These are phyloP conservation scores for Tinamus major DNA, from an alignment of 2,797 vertebrate genomes.

Conservation along the genomic window DNA sequence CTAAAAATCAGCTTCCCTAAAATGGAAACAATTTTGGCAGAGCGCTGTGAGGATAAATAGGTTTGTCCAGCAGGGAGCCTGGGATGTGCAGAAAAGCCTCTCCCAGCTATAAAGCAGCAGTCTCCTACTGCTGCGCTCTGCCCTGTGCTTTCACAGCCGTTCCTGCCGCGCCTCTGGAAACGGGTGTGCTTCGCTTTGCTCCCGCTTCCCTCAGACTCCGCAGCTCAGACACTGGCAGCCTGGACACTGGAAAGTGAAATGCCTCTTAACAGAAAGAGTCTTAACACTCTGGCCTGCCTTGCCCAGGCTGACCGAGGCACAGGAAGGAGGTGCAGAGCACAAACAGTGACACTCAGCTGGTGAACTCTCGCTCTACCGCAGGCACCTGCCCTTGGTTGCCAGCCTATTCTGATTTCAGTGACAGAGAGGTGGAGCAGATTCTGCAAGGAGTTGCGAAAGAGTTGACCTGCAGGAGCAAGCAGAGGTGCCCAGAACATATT, in stretches of 20 bases:
- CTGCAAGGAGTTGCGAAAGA: not conserved
- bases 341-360: not conserved
- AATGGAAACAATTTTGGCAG: conserved; percentile 27
- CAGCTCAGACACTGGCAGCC: not conserved
- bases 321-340: not conserved
- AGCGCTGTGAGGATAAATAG: conserved; percentile 18
- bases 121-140: not conserved
- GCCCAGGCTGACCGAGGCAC: not conserved
- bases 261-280: not conserved
- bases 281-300: not conserved
- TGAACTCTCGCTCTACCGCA: not conserved
- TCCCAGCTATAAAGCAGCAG: not conserved
- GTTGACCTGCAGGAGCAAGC: not conserved
- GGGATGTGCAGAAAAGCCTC: conserved; percentile 10
- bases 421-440: not conserved
- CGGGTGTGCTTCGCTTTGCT: not conserved
- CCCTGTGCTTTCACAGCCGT: not conserved
- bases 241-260: not conserved
- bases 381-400: not conserved
- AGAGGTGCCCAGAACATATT: not conserved
- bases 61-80: conserved; percentile 20
- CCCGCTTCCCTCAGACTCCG: not conserved
- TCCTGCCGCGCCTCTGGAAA: not conserved
- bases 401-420: not conserved
- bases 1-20: conserved; percentile 36